Conservation (phyloP, 2,113 vertebrate genomes). For the Piaya cayana region DNA sequence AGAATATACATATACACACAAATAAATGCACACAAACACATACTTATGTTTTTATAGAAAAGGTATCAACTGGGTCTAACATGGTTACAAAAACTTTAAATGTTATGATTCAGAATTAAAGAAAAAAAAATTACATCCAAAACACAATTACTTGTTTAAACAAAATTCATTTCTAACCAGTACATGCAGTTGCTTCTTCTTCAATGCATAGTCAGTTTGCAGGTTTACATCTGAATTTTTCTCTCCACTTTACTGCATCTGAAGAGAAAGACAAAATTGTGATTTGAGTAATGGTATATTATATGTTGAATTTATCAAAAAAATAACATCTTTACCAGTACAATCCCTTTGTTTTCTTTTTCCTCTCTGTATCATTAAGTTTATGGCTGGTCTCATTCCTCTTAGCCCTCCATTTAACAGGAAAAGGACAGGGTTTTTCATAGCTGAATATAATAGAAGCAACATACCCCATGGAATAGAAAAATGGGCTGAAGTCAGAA, state of each 20-base stretch:
- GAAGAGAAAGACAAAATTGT: background rate
- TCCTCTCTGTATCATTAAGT: background rate
- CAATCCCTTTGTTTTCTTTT: background rate
- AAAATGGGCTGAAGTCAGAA: background rate
- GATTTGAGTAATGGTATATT: background rate
- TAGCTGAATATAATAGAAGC: background rate
- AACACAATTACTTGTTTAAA: background rate
- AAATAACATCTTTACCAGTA: background rate
- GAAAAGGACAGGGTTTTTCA: background rate
- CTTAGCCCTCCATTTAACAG: background rate
- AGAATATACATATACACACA: background rate
- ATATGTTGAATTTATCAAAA: background rate
- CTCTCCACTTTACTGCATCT: constrained; percentile 46
- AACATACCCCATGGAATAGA: background rate
- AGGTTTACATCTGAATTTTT: background rate
- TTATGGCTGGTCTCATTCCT: background rate
- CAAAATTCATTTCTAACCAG: constrained; percentile 49
- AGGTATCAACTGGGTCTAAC: background rate
- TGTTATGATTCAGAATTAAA: background rate
- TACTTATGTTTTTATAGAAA: background rate
- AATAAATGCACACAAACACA: background rate
- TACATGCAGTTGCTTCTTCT: background rate
- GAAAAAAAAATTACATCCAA: background rate
- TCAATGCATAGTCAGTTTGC: background rate
- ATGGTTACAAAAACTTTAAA: background rate